Base-by-base conservation (phyloP, 2,113 vertebrate genomes). In the Psammodynastes pulverulentus region DNA sequence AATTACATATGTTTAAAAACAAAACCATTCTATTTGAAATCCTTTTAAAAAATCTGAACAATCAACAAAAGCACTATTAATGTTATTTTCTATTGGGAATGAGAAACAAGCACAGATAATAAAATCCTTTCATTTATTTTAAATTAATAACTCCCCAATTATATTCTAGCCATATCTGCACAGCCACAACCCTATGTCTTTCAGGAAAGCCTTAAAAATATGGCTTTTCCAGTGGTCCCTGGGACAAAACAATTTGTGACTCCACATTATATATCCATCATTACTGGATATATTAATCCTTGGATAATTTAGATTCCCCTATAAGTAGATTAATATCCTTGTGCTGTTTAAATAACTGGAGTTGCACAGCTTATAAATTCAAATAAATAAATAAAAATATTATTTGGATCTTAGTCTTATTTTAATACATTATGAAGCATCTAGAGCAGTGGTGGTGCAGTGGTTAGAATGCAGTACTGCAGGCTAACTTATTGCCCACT, bases 61-160 rank as follows among this genome's bases (percentile, higher is more conserved):
- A 12, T 0, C 0, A 0, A 72, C 15, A 53, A 53, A 29, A 0
- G 0, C 9, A 67, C 7, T 4, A 6, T 46, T 9, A 89, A 79
- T 2, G 4, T 51, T 0, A 1, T 13, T 86, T 5, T n/a, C 13
- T 48, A 53, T 39, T 52, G 21, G 2, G 48, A 89, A 13, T 49
- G 46, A 87, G 15, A 92, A 89, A 46, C 4, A 13, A 88, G 2
- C 1, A 54, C n/a, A 54, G 29, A 54, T 56, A 45, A n/a, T 89
- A 84, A 84, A 10, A 4, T 46, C 51, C 26, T 15, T n/a, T 48
- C 86, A 87, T 45, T 34, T 54, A 84, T 39, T 79, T 89, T 89
- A 19, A 89, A n/a, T 21, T 48, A 54, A 13, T 7, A 54, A 10
- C 24, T 24, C 13, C 12, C 49, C 54, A 62, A 8, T 34, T 49